phyloP scores from a whole-genome alignment of 2,113 vertebrate species.

The Chelonoidis abingdonii region DNA sequence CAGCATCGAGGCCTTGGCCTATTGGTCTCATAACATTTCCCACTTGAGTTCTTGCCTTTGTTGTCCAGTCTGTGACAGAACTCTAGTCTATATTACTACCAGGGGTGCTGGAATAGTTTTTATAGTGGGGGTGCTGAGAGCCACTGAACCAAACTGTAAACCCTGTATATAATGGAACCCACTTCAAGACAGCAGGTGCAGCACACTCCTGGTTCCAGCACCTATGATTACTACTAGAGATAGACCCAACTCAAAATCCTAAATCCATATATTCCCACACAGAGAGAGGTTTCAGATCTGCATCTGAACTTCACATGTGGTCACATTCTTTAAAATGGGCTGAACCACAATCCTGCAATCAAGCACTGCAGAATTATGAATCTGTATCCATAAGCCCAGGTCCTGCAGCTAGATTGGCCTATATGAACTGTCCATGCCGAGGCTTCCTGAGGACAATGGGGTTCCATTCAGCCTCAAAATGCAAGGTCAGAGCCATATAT shows the following conservation, averaged over 20 bases:
- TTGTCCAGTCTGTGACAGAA: constrained; percentile 12
- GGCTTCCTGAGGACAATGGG: constrained; percentile 9
- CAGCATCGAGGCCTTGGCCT: background rate
- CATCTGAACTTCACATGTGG: background rate
- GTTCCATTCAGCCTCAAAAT: background rate
- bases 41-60: constrained; percentile 24
- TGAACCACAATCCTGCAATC: background rate
- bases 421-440: background rate
- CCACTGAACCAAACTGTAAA: no score
- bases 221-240: background rate
- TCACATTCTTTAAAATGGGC: background rate
- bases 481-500: background rate
- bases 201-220: no score
- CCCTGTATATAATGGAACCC: no score
- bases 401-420: background rate
- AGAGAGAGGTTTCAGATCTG: background rate
- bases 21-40: background rate
- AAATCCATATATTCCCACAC: background rate
- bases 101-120: no score
- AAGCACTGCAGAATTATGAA: background rate
- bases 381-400: background rate
- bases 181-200: no score
- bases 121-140: no score
- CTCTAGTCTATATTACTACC: background rate
- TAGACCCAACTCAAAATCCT: background rate